phyloP scores from a whole-genome alignment of 2,797 vertebrate species.

The Gambelia wislizenii region DNA sequence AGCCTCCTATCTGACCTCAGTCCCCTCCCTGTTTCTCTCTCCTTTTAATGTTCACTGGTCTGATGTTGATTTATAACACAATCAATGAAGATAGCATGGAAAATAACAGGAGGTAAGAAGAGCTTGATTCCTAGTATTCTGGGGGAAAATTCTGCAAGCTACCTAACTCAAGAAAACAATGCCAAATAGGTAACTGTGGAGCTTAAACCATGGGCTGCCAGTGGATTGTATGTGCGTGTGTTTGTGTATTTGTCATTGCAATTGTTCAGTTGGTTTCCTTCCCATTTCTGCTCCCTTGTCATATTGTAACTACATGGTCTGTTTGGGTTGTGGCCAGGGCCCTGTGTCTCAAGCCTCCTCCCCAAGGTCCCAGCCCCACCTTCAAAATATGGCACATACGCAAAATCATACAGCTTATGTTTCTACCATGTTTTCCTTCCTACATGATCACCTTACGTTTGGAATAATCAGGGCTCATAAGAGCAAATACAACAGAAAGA shows the following conservation, averaged over 20 bases:
- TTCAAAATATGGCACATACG: background rate
- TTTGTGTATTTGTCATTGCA: conserved; percentile 66
- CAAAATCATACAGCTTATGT: background rate
- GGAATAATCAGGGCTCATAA: too few species aligned
- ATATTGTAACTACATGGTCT: conserved; percentile 43
- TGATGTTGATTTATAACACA: conserved; percentile 11
- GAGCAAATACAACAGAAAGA: too few species aligned
- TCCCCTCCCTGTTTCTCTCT: background rate
- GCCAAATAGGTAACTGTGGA: conserved; percentile 47
- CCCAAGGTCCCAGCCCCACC: background rate
- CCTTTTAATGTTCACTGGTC: background rate
- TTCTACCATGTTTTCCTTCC: background rate
- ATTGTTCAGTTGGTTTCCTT: conserved; percentile 48
- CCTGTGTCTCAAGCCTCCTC: background rate
- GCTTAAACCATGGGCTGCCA: too few species aligned
- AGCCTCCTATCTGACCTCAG: background rate
- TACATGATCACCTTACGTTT: background rate
- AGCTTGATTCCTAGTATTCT: background rate
- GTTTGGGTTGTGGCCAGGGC: background rate
- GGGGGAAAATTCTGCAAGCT: conserved; percentile 33
- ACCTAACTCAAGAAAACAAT: conserved; percentile 37
- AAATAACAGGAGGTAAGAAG: background rate
- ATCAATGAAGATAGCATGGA: conserved; percentile 2
- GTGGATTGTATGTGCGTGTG: too few species aligned
- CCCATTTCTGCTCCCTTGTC: conserved; percentile 50